Base-by-base conservation (phyloP, 1,140 invertebrate genomes). In the Drosophila gunungcola region DNA sequence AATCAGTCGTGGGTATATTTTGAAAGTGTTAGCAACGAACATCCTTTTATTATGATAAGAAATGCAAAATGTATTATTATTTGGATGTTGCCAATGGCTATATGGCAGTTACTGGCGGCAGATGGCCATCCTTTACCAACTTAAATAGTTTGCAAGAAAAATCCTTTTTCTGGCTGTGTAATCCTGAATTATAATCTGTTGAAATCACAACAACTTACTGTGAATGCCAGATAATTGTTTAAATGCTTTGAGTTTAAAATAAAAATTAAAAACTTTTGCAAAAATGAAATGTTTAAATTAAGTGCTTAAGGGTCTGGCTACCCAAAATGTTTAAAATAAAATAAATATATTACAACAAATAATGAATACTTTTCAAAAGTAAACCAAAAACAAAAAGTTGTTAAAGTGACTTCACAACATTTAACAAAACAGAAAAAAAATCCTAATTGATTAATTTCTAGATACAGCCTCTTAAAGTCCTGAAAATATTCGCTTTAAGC, bases 391-490 rank as follows among this genome's bases (percentile, higher is more conserved):
- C 27, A 6, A 48, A 36, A 36, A 10, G 7, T 36, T 25, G 11
- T 34, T 32, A 3, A 34, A 25, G n/a, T n/a, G n/a, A n/a, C n/a
- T n/a, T n/a, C n/a, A n/a, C n/a, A n/a, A n/a, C n/a, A n/a, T n/a
- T n/a, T n/a, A n/a, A n/a, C n/a, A 21, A 21, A 21, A 21, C 0
- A 1, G 16, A 21, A 1, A 21, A 21, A 21, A 21, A 21, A 21
- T 21, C 16, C 16, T 21, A 21, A 1, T 21, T 21, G 16, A 21
- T 21, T 21, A 21, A 21, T 21, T 21, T 21, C 16, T 1, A 21
- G 16, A 39, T 39, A 41, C 13, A 39, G 13, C 21, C 48, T 39
- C 21, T 54, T 54, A 61, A 61, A 57, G 53, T 42, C 13, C 27
- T 32, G 53, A 4, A 13, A 62, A 32, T 5, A 11, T 25, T 42